These are phyloP conservation scores for Frankliniella fusca DNA, from an alignment of 2,888 invertebrate species.

Conservation along the genomic window DNA sequence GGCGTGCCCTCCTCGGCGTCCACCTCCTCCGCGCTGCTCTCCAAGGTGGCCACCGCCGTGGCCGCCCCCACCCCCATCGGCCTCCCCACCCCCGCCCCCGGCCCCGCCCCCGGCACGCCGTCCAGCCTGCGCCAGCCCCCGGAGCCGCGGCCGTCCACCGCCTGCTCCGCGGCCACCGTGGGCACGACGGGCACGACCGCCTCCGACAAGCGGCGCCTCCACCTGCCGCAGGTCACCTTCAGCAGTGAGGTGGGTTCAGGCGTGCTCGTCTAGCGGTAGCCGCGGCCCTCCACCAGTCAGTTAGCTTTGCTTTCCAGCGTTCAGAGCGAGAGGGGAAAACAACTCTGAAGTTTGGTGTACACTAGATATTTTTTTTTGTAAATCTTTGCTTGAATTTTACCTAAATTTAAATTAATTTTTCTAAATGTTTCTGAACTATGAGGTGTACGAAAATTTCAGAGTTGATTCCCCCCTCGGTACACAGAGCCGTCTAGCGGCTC, in stretches of 20 bases:
- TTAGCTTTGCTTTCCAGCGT: constrained; percentile 31
- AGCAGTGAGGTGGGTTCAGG: constrained; percentile 89
- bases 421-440: too few relatives aligned
- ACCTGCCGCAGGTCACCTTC: constrained; percentile 78
- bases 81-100: constrained; percentile 41
- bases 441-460: too few relatives aligned
- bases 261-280: constrained; percentile 63
- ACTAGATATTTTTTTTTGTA: too few relatives aligned
- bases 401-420: too few relatives aligned
- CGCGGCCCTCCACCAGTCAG: constrained; percentile 34
- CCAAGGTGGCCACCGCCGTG: constrained; percentile 35
- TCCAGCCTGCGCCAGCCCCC: constrained; percentile 57
- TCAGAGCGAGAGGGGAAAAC: too few relatives aligned
- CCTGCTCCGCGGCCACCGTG: constrained; percentile 64
- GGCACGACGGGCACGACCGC: constrained; percentile 52
- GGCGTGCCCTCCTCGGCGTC: constrained; percentile 43
- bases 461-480: too few relatives aligned
- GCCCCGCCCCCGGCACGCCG: constrained; percentile 68
- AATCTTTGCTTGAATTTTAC: too few relatives aligned
- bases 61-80: constrained; percentile 36
- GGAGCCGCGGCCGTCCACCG: constrained; percentile 60
- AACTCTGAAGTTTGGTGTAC: too few relatives aligned
- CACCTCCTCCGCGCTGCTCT: constrained; percentile 37
- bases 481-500: background rate
- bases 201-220: constrained; percentile 58